Base-by-base conservation (phyloP, 2,797 vertebrate species). In the Catostomus latipinnis region DNA sequence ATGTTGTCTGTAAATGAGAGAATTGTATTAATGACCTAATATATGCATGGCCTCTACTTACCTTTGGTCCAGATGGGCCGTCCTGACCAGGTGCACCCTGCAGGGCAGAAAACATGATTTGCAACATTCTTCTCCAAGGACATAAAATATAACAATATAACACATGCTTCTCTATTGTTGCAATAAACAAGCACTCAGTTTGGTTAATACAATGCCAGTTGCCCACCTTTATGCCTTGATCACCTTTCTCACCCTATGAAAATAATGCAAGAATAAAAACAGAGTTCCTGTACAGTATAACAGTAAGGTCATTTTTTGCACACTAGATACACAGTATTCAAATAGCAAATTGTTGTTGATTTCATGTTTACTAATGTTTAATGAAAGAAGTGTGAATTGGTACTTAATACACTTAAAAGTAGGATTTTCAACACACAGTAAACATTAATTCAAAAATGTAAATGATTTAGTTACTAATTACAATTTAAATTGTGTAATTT, bases 61-160 rank as follows among this genome's bases (percentile, higher is more conserved):
- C 96, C 90, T 93, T 93, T 67, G 94, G 93, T 85, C 96, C 96
- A 84, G 91, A 69, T 76, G 93, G 91, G 54, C 95, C 96, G 79
- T 93, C 94, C 50, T 89, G 81, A 81, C 96, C 96, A 84, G 82
- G 81, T 87, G 95, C 94, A 86, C 96, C 97, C 96, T 97, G 76
- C 43, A 81, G 60, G 65, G 16, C 8, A 48, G 10, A 54, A 52
- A 71, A 11, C 34, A 34, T 34, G 34, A 34, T 34, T 34, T 34
- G 34, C 34, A 34, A 34, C 34, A 34, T 4, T 34, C 4, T 34
- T 34, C 34, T 34, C 34, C 34, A 34, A 34, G 34, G 34, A 34
- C 34, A 34, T 34, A 34, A 34, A 34, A 34, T 34, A 34, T 34
- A 34, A 34, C 34, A 34, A 34, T 34, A 34, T 34, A 34, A 4